A percentile compares a stretch with the other conserved stretches of the same genome.
Conservation (phyloP, 2,888 invertebrate species). For the Unio delphinus region DNA sequence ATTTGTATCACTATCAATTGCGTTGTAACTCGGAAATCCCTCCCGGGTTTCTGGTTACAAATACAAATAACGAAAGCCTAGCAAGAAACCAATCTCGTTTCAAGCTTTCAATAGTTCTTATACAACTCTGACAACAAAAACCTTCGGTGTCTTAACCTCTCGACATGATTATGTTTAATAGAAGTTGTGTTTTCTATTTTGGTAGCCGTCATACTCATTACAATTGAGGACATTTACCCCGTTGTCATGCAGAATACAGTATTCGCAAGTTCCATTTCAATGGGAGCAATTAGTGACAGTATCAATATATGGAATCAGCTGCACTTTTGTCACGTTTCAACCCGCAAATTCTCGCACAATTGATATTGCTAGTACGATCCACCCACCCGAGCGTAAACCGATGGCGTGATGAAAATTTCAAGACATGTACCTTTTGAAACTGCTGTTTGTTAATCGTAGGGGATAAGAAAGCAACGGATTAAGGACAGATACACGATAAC, state of each 20-base stretch:
- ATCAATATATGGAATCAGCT: constrained; percentile 20
- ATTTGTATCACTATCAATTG: too few species aligned
- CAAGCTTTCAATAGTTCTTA: too few species aligned
- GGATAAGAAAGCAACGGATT: not conserved
- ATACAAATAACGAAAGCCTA: too few species aligned
- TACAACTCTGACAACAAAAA: too few species aligned
- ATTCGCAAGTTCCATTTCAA: constrained; percentile 75
- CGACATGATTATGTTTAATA: too few species aligned
- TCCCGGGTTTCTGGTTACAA: too few species aligned
- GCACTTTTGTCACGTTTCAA: constrained; percentile 4
- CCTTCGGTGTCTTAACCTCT: too few species aligned
- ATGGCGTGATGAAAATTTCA: constrained; percentile 88
- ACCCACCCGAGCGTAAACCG: constrained; percentile 82
- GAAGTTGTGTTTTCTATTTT: too few species aligned
- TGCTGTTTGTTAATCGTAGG: constrained; percentile 87
- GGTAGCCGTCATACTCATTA: too few species aligned
- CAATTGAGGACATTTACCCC: constrained; percentile 75
- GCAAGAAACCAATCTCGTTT: too few species aligned
- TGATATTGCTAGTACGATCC: constrained; percentile 44
- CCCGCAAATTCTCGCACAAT: constrained; percentile 81
- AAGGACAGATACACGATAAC: not conserved
- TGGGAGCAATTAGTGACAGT: constrained; percentile 24
- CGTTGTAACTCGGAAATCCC: too few species aligned
- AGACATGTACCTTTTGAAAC: constrained; percentile 95
- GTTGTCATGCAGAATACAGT: constrained; percentile 89